Evolutionary conservation across 2,888 invertebrate species (phyloP), one percentile per base, ranked within the genome.

Genomic region (Drosophila falleni): DNA sequence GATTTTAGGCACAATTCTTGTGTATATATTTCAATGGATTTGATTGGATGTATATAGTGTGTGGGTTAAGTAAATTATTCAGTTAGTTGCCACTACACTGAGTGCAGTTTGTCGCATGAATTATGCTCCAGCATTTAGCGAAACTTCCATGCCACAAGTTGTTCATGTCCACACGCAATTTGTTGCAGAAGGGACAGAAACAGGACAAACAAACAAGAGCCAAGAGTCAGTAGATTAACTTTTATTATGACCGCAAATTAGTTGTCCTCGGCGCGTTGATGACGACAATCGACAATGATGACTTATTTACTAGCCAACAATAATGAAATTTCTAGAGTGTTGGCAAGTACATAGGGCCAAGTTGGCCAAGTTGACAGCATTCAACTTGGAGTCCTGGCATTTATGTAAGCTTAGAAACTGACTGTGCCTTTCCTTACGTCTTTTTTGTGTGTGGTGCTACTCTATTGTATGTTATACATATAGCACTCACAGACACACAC

Each of bases 221-320:
- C 75, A 83, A 81, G 80, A 90, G 87, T 89, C 84, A 88, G 87
- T 88, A 86, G 89, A 90, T 90, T 90, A 90, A 91, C 87, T 91
- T 90, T 90, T 90, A 90, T 90, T 89, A 89, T 90, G 85, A 85
- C 91, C 90, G 84, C 90, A 91, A 91, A 91, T 91, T 90, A 91
- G 91, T 90, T 91, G 91, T 90, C 85, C 86, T 81, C 77, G 80
- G 66, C 84, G 88, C 86, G 80, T 84, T 84, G 86, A 88, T 88
- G 89, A 86, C 87, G 88, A 88, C 84, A 86, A 85, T 82, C 85
- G 85, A 86, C 85, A 88, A 85, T 88, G 85, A 83, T 88, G 88
- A 89, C 89, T 88, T 89, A 88, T 88, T 88, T 88, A 88, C 89
- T 86, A 62, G 54, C 58, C 31, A 59, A 37, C 16, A 54, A 19